Base-by-base conservation (phyloP, 2,113 vertebrate species). In the Amphilophus citrinellus region DNA sequence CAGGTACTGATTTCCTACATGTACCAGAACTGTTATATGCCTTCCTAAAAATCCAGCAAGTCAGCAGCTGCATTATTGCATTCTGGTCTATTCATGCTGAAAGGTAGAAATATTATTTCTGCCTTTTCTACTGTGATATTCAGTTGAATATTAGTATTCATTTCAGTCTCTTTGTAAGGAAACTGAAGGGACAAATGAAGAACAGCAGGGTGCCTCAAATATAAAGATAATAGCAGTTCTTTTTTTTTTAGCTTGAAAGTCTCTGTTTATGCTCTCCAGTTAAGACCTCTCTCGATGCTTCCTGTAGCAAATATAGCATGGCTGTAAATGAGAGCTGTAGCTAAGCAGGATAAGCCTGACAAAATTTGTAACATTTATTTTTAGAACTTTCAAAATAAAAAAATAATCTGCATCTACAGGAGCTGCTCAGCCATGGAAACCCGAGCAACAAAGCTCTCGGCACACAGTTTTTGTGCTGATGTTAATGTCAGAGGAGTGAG, bases 1-100 rank as follows among this genome's bases (percentile, higher is more conserved):
- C 68, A 79, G 61, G 44, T 83, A 18, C 15, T 66, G 50, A 77
- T 76, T 78, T 62, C 60, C 76, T 80, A 80, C 37, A 87, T 88
- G 83, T 88, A 80, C 39, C 20, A 58, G 2, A 84, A 79, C 18
- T 82, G 63, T 42, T 37, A 11, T 3, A 35, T 20, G 35, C 11
- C n/a, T 50, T 83, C 42, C 47, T 44, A 83, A 79, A 77, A 83
- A 76, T 47, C 73, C 17, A 77, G 53, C 35, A 79, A 59, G 14
- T 37, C 75, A 61, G 76, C 75, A 76, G 18, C 65, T 76, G 27
- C 39, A 22, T 4, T 86, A 37, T 4, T 86, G 56, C 56, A 84
- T 78, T 76, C 13, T 66, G 32, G 32, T 81, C 44, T 60, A 18
- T 39, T 68, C 14, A 7, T 7, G 39, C 32, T 56, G 56, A 18